phyloP scores from a whole-genome alignment of 1,140 invertebrate genomes.

The Brachionus asplanchnoidis region DNA sequence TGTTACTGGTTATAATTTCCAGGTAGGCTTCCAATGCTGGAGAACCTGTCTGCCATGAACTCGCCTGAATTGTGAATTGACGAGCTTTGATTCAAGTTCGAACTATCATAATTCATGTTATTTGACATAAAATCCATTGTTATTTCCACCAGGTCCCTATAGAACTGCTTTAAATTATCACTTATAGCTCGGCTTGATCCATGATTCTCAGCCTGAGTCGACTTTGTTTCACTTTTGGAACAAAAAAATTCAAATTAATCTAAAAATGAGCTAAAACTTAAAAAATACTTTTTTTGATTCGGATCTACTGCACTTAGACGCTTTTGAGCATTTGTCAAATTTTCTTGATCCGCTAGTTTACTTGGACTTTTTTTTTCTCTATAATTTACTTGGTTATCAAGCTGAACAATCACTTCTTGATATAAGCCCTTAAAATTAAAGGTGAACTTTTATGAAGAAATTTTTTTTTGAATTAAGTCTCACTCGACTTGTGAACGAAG shows the following conservation, averaged over 20 bases:
- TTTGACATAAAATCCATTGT: constrained; percentile 40
- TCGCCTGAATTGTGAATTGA: constrained; percentile 2
- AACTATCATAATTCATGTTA: constrained; percentile 16
- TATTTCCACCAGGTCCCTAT: constrained; percentile 11
- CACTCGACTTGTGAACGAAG: constrained; percentile 8
- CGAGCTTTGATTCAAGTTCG: background rate
- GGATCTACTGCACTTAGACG: background rate
- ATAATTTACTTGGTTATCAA: background rate
- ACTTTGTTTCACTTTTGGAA: background rate
- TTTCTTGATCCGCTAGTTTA: background rate
- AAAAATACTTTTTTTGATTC: background rate
- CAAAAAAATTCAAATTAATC: background rate
- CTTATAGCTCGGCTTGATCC: background rate
- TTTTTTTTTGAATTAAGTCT: background rate
- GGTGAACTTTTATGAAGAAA: background rate
- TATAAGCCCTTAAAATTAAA: background rate
- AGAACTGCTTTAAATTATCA: constrained; percentile 4
- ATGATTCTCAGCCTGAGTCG: background rate
- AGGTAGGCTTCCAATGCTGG: background rate
- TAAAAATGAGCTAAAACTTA: background rate
- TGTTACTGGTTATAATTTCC: background rate
- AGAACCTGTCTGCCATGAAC: background rate
- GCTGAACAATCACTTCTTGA: constrained; percentile 29
- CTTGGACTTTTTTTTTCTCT: constrained; percentile 5
- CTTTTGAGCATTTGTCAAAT: background rate